Percentiles rank a stretch among this genome's conserved stretches.
Conservation (phyloP, 2,113 vertebrate genomes). For the Brachyhypopomus gauderio region DNA sequence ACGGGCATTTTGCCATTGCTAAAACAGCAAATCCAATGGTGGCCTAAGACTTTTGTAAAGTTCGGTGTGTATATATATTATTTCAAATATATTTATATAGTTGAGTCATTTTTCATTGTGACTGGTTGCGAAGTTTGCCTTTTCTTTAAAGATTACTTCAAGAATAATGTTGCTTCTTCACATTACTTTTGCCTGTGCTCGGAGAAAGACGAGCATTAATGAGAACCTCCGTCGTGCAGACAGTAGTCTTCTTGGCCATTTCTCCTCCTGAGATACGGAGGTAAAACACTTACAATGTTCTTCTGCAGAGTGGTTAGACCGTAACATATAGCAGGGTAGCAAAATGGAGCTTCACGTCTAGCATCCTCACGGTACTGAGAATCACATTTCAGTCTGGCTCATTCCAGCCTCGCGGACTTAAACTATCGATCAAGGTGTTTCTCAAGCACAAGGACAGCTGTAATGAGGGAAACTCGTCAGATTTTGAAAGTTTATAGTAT, state of each 20-base stretch:
- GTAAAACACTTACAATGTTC: background rate
- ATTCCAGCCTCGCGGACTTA: constrained; percentile 11
- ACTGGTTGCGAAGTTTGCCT: too few relatives aligned
- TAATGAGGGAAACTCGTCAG: constrained; percentile 30
- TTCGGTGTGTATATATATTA: too few relatives aligned
- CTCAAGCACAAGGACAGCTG: constrained; percentile 33
- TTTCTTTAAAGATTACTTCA: too few relatives aligned
- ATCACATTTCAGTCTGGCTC: constrained; percentile 6
- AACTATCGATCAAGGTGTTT: constrained; percentile 29
- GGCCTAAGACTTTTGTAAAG: too few relatives aligned
- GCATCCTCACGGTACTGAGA: background rate
- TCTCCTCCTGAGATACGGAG: background rate
- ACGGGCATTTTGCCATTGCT: too few relatives aligned
- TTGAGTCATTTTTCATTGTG: too few relatives aligned
- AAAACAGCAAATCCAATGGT: too few relatives aligned
- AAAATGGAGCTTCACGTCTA: background rate
- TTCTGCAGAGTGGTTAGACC: background rate
- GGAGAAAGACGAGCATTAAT: too few relatives aligned
- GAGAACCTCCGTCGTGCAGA: too few relatives aligned
- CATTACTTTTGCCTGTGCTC: too few relatives aligned
- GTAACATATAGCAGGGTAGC: background rate
- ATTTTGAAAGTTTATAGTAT: constrained; percentile 8
- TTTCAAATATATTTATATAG: too few relatives aligned
- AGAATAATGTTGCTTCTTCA: too few relatives aligned
- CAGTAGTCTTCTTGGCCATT: background rate